Base-by-base conservation (phyloP, 2,113 vertebrate genomes). In the Podarcis raffonei region DNA sequence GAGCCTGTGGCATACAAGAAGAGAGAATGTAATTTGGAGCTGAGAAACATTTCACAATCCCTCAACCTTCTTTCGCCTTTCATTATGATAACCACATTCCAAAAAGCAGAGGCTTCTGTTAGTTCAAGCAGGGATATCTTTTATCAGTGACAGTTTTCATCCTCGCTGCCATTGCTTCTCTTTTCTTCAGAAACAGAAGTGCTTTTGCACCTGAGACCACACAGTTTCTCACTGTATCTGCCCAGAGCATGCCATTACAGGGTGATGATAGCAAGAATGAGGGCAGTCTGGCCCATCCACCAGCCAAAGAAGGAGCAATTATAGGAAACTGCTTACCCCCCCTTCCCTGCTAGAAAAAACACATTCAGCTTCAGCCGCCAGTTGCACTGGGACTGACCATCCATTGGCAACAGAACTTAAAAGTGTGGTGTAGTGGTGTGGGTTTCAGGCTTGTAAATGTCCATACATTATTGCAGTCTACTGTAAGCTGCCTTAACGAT, bases 1-100 rank as follows among this genome's bases (percentile, higher is more conserved):
- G 77, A 30, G 53, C 93, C 94, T 94, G 87, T 2, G 48, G 48
- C 48, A 53, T 53, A 53, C 48, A 53, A 53, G 48, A 12, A 84
- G 57, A n/a, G 84, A 86, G 78, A 83, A n/a, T n/a, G 5, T 22
- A 12, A 74, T 4, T 57, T 71, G 66, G 18, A 35, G 20, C 2
- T 22, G 20, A 32, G 25, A 22, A 11, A 6, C 66, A 71, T 69
- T 32, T 68, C 48, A 7, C 39, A 27, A 42, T 78, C 20, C 32
- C 20, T 37, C 37, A 62, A 62, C 59, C 18, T 4, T 23, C 8
- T 35, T 20, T 77, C 39, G 5, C 23, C 39, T 78, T 4, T 32
- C 69, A 72, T 27, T 78, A 78, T 5, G 12, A 12, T 30, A 78
- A 48, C 25, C 42, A 53, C 27, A 81, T 81, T 65, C 3, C 32